Evolutionary conservation across 2,113 vertebrate species (phyloP), one percentile per base, ranked within the genome.

Genomic region (Bucco capensis): DNA sequence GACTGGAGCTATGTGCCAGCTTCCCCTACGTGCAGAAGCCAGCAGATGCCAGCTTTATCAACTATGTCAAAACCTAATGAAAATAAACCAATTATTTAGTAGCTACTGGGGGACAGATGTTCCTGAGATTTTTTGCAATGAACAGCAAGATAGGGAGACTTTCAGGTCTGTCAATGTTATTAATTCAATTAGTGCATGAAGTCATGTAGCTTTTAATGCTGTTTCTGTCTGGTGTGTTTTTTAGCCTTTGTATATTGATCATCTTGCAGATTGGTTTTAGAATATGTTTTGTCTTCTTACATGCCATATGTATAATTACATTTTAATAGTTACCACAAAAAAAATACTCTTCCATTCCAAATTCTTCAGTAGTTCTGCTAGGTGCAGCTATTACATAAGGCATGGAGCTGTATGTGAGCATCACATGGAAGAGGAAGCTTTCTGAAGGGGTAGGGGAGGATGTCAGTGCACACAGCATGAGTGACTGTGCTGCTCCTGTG

Each of bases 1-100:
- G 83, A 27, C 8, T 12, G 37, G 33, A 64, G 27, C 49, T 66
- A 4, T 70, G 40, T 71, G 58, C 72, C 66, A n/a, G 1, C 31
- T 51, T 73, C 54, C 33, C 28, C 33, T 0, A 0, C 0, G 15
- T 42, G 0, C 3, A 51, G 28, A 53, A 42, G 40, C 38, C 61
- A 56, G 57, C 6, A 23, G 58, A 37, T 84, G 35, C 60, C 64
- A 91, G 46, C 79, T 83, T 81, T 50, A 78, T 62, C 85, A 90
- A 95, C 73, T 53, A 2, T n/a, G 58, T 82, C 74, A 73, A 9
- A 83, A 49, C 90, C 93, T 16, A 85, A 76, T 96, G 89, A 87
- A 90, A 96, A 70, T 15, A 73, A 89, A 38, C 64, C 22, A 19
- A 38, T 93, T 74, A 56, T 61, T 87, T 75, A 61, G 46, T 53